Evolutionary conservation across 2,113 vertebrate genomes (phyloP).

Genomic region (Danionella cerebrum): DNA sequence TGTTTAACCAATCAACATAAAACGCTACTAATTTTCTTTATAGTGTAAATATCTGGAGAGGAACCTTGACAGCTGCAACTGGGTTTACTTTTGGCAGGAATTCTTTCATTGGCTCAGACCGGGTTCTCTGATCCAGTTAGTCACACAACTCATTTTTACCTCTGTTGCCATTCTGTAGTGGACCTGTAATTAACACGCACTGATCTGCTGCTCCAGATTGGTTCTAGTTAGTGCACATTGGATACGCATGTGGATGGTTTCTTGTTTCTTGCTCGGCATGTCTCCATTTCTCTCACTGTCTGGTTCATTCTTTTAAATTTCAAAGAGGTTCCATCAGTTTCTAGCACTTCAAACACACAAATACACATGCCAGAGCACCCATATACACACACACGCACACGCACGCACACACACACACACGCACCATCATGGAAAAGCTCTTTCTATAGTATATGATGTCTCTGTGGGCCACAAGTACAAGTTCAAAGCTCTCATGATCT

Average conservation of each 20-base stretch:
- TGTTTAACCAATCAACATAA: slow-evolving; percentile 10
- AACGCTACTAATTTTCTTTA: background rate
- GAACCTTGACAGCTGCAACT: background rate
- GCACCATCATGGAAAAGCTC: slow-evolving; percentile 15
- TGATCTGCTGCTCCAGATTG: background rate
- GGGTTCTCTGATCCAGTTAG: background rate
- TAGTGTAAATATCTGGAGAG: background rate
- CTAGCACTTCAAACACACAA: slow-evolving; percentile 45
- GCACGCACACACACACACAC: background rate
- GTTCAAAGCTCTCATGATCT: slow-evolving; percentile 59
- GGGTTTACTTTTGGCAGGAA: background rate
- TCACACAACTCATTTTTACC: slow-evolving; percentile 2
- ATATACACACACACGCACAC: no score
- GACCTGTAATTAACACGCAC: background rate
- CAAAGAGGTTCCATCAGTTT: slow-evolving; percentile 39
- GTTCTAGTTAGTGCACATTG: background rate
- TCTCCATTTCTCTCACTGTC: background rate
- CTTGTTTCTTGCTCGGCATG: background rate
- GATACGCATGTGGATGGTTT: background rate
- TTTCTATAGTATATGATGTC: slow-evolving; percentile 27
- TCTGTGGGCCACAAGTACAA: slow-evolving; percentile 39
- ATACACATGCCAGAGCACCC: no score
- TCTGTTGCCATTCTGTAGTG: background rate
- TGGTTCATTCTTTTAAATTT: slow-evolving; percentile 18
- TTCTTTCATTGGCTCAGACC: background rate